Evolutionary conservation across 2,888 invertebrate species (phyloP), one percentile per base, ranked within the genome.

Genomic region (Hirtodrosophila alboralis): DNA sequence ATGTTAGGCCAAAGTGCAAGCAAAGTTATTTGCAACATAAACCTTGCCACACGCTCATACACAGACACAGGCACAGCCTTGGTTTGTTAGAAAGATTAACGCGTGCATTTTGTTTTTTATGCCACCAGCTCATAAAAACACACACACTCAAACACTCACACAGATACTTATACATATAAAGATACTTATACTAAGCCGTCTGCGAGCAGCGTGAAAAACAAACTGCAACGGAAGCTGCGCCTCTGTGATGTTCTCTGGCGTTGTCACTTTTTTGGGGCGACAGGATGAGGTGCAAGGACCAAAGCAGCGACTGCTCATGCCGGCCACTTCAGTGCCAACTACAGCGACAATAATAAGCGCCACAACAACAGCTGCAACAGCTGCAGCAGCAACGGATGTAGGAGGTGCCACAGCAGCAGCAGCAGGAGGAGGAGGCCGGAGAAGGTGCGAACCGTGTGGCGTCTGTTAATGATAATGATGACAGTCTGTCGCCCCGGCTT

Each of bases 71-170:
- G 47, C 33, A 7, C 27, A 51, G 53, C 58, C 58, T 67, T 68
- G 68, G 86, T 86, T 86, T 86, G 79, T 72, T 86, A 66, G 75
- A 84, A 77, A 86, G 83, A 84, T 80, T 80, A 80, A 86, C 86
- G 86, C 84, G 61, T 66, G 61, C 67, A 72, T 72, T 79, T 78
- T 69, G 83, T 73, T 84, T 77, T 84, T 77, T 72, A 61, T 78
- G 62, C 59, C 61, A 61, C 48, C 59, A 70, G 54, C 69, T 70
- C 69, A 70, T 70, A 74, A 70, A 74, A 69, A 66, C 66, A 67
- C 34, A 54, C 27, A 54, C 36, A 56, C 40, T 44, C 37, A 44
- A 33, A 51, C 26, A 14, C 36, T 37, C 37, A 34, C 30, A 49
- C 16, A 61, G 10, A 63, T 28, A 37, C 37, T 43, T 33, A 44